phyloP scores from a whole-genome alignment of 2,113 vertebrate genomes.

The Erinaceus europaeus region DNA sequence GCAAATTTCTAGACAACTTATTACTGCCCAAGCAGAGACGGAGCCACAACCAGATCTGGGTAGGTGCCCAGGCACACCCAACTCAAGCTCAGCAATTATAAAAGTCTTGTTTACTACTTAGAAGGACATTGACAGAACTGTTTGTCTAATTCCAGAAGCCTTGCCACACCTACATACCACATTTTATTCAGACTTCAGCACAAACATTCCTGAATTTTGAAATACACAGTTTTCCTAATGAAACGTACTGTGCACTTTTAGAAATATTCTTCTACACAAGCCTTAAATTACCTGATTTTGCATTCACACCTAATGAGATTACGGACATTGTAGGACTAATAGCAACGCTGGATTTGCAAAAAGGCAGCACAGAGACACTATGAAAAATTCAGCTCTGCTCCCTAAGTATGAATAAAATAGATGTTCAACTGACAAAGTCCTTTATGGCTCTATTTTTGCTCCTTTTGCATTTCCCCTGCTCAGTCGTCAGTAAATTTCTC shows the following conservation, averaged over 20 bases:
- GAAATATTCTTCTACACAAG: constrained; percentile 26
- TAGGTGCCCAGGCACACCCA: background rate
- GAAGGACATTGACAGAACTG: background rate
- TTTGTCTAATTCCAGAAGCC: background rate
- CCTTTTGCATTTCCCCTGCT: constrained; percentile 63
- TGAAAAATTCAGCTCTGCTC: constrained; percentile 60
- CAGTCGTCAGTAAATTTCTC: constrained; percentile 69
- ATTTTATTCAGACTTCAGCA: background rate
- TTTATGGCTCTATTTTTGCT: constrained; percentile 35
- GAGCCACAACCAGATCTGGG: background rate
- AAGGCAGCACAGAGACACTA: constrained; percentile 5
- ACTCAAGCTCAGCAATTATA: background rate
- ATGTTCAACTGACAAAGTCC: constrained; percentile 49
- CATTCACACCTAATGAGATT: constrained; percentile 63
- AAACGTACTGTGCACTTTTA: background rate
- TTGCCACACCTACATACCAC: fast-evolving
- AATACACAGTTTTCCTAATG: background rate
- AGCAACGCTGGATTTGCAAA: constrained; percentile 37
- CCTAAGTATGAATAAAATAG: constrained; percentile 58
- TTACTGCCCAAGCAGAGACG: background rate
- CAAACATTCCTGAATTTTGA: background rate
- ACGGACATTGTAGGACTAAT: constrained; percentile 11
- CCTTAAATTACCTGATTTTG: constrained; percentile 37
- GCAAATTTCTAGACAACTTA: background rate
- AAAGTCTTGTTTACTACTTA: background rate